A percentile compares a stretch with the other conserved stretches of the same genome.
Conservation (phyloP, 2,113 vertebrate genomes). For the Oplegnathus fasciatus region DNA sequence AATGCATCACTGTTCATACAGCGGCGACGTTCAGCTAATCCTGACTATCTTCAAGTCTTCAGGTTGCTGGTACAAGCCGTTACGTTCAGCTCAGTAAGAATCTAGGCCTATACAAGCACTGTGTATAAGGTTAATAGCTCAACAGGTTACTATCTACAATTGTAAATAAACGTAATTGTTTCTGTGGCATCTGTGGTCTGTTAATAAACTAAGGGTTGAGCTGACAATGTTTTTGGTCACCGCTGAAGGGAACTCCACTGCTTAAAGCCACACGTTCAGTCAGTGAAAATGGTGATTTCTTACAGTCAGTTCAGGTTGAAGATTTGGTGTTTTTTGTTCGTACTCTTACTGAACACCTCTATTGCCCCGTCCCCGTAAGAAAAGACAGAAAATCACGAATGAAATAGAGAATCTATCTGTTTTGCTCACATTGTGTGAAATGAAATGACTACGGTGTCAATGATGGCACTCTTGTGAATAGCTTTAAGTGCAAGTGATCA, state of each 20-base stretch:
- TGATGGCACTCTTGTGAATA: background rate
- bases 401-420: background rate
- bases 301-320: background rate
- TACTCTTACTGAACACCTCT: background rate
- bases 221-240: background rate
- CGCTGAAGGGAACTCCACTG: background rate
- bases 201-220: background rate
- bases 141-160: background rate
- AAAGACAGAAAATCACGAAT: background rate
- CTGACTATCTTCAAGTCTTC: background rate
- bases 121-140: background rate
- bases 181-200: background rate
- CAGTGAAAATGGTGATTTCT: background rate
- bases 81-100: background rate
- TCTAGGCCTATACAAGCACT: background rate
- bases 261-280: background rate
- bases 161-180: background rate
- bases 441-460: background rate
- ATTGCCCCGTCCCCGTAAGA: no score
- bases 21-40: fast-evolving
- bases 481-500: constrained; percentile 23
- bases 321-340: background rate
- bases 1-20: background rate
- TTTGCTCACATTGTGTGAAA: constrained; percentile 2
- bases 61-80: background rate